phyloP scores from a whole-genome alignment of 2,113 vertebrate genomes.

The Heterotis niloticus region DNA sequence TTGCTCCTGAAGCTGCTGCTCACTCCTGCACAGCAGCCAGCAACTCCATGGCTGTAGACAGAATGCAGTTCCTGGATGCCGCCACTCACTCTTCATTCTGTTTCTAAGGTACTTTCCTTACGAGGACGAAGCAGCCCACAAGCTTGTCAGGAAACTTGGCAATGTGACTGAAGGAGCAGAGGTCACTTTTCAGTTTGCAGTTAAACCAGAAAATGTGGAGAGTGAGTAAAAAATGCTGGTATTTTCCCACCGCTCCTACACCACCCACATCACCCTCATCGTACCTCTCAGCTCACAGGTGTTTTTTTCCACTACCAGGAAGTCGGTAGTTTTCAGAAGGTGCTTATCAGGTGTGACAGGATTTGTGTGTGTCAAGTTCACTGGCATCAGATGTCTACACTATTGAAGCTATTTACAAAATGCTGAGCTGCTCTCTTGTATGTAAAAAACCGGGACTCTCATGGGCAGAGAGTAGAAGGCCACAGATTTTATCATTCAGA shows the following conservation, averaged over 20 bases:
- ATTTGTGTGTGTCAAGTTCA: neutral
- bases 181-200: constrained; percentile 65
- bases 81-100: neutral
- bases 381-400: neutral
- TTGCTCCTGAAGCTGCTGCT: neutral
- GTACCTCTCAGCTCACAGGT: neutral
- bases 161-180: constrained; percentile 61
- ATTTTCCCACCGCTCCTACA: constrained; percentile 1
- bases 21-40: neutral
- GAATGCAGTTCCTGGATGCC: no score
- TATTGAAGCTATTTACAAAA: no score
- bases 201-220: constrained; percentile 53
- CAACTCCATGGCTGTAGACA: no score
- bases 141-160: constrained; percentile 58
- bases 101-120: constrained; percentile 60
- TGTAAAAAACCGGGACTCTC: no score
- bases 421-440: no score
- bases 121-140: constrained; percentile 53
- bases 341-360: neutral
- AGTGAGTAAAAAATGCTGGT: constrained; percentile 42
- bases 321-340: constrained; percentile 2
- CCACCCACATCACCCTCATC: neutral
- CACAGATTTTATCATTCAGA: no score
- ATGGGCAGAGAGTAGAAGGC: no score
- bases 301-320: neutral